Conservation (phyloP, 2,113 vertebrate species). For the Chunga burmeisteri region DNA sequence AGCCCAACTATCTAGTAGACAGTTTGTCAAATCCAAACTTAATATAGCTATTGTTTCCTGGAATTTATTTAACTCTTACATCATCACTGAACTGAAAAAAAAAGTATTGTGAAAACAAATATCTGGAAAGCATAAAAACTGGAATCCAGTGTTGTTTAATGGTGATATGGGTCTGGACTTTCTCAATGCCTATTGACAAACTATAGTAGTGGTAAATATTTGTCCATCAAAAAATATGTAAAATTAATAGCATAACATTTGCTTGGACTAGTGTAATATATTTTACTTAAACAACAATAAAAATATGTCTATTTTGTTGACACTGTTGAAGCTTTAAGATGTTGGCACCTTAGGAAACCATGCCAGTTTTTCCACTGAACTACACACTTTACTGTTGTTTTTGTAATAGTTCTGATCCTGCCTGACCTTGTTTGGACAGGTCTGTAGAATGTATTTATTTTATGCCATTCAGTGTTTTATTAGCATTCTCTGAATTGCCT, state of each 20-base stretch:
- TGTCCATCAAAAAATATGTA: background rate
- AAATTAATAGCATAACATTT: background rate
- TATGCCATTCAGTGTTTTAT: background rate
- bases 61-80: background rate
- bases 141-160: background rate
- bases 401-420: background rate
- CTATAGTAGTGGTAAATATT: background rate
- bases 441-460: background rate
- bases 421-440: background rate
- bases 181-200: background rate
- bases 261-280: background rate
- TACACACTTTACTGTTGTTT: background rate
- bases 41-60: background rate
- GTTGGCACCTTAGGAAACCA: background rate
- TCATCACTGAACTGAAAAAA: background rate
- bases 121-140: background rate
- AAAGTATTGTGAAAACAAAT: background rate
- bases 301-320: background rate
- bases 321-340: background rate
- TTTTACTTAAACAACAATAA: background rate
- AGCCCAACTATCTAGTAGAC: background rate
- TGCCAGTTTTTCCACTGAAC: background rate
- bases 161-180: background rate
- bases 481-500: background rate
- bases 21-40: background rate